Evolutionary conservation across 2,888 invertebrate species (phyloP).

Genomic region (Labia minor): DNA sequence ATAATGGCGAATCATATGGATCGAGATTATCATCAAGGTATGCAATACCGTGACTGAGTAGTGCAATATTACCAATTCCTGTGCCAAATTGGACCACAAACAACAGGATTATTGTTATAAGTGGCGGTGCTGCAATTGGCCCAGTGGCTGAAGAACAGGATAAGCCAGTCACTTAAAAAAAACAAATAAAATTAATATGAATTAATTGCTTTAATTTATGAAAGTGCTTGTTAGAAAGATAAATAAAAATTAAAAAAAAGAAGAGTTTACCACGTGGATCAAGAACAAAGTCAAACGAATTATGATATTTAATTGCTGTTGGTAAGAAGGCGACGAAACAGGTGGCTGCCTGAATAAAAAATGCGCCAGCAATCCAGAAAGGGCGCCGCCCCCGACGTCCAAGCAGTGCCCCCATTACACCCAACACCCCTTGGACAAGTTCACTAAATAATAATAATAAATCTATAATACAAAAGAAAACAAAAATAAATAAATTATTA

Average conservation of each 20-base stretch:
- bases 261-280: neutral
- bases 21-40: constrained; percentile 52
- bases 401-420: constrained; percentile 45
- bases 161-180: neutral
- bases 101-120: constrained; percentile 38
- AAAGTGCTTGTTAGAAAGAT: too few species aligned
- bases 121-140: constrained; percentile 28
- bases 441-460: constrained; percentile 47
- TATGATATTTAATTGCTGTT: neutral
- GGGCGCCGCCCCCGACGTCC: constrained; percentile 47
- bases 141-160: neutral
- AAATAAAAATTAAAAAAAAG: too few species aligned
- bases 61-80: constrained; percentile 41
- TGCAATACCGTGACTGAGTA: constrained; percentile 45
- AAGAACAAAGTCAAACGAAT: neutral
- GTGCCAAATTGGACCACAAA: constrained; percentile 40
- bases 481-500: neutral
- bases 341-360: constrained; percentile 43
- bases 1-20: constrained; percentile 40
- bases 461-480: constrained; percentile 37
- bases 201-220: too few species aligned
- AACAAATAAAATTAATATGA: neutral
- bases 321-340: constrained; percentile 31
- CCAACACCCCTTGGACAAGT: constrained; percentile 43
- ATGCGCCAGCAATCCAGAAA: constrained; percentile 46